Evolutionary conservation across 2,113 vertebrate genomes (phyloP).

Genomic region (Petrocephalus microphthalmus): DNA sequence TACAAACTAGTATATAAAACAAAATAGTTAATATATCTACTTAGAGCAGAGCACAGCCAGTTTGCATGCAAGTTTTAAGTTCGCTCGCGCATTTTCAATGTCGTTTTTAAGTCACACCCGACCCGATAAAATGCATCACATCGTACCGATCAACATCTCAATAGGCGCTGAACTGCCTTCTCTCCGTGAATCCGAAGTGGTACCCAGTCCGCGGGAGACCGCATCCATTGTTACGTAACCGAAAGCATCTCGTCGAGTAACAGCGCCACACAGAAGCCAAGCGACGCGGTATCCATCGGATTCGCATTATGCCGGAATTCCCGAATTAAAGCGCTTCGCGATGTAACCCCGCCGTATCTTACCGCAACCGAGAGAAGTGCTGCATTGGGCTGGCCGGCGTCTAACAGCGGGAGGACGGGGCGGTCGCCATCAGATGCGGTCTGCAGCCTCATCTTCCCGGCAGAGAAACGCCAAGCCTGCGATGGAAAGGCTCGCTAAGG

Average conservation of each 20-base stretch:
- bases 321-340: not conserved
- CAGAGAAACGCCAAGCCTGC: conserved; percentile 30
- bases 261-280: not conserved
- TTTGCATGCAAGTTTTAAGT: not conserved
- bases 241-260: conserved; percentile 38
- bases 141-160: not conserved
- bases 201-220: conserved; percentile 46
- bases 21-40: not conserved
- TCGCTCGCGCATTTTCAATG: not conserved
- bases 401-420: conserved; percentile 39
- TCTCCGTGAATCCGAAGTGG: not conserved
- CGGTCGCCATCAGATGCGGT: conserved; percentile 56
- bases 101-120: not conserved
- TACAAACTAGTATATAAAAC: not conserved
- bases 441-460: conserved; percentile 60
- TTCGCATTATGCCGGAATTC: not conserved
- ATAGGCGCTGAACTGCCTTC: not conserved
- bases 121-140: not conserved
- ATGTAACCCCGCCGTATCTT: conserved; percentile 41
- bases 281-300: not conserved
- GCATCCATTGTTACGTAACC: conserved; percentile 58
- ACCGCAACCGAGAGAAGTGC: conserved; percentile 64
- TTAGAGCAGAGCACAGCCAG: not conserved
- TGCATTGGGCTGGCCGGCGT: conserved; percentile 53
- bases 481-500: not conserved